A percentile compares a stretch with the other conserved stretches of the same genome.
These are phyloP conservation scores for Asarcornis scutulata DNA, from an alignment of 2,113 vertebrate genomes.

Conservation along the genomic window DNA sequence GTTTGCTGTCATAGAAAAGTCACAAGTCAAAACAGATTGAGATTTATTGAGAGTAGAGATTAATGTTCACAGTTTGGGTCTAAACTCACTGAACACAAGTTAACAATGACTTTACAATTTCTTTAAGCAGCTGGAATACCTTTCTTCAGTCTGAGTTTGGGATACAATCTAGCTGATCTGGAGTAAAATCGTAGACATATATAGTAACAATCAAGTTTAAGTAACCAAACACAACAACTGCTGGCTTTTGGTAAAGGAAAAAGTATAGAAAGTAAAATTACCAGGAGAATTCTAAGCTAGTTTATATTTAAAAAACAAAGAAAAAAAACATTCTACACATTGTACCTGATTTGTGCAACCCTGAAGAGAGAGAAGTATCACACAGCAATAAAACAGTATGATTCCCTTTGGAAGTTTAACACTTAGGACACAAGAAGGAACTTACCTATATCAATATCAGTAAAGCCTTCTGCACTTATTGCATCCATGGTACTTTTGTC, in stretches of 20 bases:
- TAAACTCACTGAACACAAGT: not conserved
- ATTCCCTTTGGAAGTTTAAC: not conserved
- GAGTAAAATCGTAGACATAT: not conserved
- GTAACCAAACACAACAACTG: not conserved
- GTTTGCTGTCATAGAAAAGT: not conserved
- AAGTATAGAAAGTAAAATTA: not conserved
- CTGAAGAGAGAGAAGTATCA: not conserved
- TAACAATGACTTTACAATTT: not conserved
- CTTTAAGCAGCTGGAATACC: not conserved
- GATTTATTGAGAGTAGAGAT: not conserved
- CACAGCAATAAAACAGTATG: not conserved
- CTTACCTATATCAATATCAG: slow-evolving; percentile 92
- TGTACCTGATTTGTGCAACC: not conserved
- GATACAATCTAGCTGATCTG: not conserved
- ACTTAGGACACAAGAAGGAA: not conserved
- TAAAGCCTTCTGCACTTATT: slow-evolving; percentile 93
- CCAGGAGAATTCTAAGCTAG: not conserved
- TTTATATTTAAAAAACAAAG: not conserved
- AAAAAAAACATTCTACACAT: not conserved
- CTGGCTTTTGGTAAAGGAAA: not conserved
- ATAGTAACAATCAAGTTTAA: not conserved
- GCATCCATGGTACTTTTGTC: slow-evolving; percentile 94
- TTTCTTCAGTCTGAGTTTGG: not conserved
- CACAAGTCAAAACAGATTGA: not conserved
- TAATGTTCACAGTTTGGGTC: not conserved